Base-by-base conservation (phyloP, 2,797 vertebrate species). In the Scolopax bukidnonensis region DNA sequence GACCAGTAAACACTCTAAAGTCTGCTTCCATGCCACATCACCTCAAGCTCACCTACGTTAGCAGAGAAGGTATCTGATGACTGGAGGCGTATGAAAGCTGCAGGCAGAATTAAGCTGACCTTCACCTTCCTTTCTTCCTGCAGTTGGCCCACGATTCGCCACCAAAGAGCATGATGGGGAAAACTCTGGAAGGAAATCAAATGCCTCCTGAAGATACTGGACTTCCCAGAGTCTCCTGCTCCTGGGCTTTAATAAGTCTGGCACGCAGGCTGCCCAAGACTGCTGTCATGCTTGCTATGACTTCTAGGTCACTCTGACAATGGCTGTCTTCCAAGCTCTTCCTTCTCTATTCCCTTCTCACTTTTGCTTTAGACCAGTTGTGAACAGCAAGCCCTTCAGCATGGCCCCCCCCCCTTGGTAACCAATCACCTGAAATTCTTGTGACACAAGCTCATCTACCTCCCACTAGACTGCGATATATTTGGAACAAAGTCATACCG, bases 121-220 rank as follows among this genome's bases (percentile, higher is more conserved):
- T 41, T 40, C 0, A 0, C 9, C 36, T 81, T 63, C 33, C 56
- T 53, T 64, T 73, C n/a, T 69, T 69, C 38, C 38, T 45, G 50
- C 28, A 48, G 53, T 4, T 78, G 21, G 32, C 41, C 56, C 5
- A 30, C 0, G 1, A 84, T 20, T 60, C 0, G 0, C 24, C 56
- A 59, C 14, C 19, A 8, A 74, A 59, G 25, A 71, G 5, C 2
- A 8, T 6, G 12, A 68, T 43, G 19, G 28, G 19, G 19, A 1
- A 2, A 78, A 68, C n/a, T 60, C 56, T n/a, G 32, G 9, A 81
- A 10, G 30, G 43, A 85, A 69, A 78, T 51, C 18, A 78, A 75
- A 77, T 9, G 30, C 8, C 33, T 64, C n/a, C 50, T 60, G 45
- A 51, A 84, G n/a, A 30, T 19, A 51, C 0, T 13, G 4, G 10